Conservation (phyloP, 1,140 invertebrate genomes). For the Scaptomyza graminum region DNA sequence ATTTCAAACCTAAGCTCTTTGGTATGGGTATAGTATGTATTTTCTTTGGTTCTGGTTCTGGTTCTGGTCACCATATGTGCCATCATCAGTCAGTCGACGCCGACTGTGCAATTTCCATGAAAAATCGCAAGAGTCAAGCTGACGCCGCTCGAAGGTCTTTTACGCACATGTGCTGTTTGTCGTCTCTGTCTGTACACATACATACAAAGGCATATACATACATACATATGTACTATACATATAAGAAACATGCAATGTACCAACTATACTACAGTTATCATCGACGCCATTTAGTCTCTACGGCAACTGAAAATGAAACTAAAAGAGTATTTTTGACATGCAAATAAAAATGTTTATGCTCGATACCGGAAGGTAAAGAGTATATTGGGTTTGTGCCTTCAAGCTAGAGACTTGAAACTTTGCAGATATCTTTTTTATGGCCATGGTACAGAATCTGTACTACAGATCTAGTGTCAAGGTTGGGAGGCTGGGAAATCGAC, state of each 20-base stretch:
- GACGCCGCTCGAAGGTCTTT: conserved; percentile 65
- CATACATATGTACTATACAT: conserved; percentile 1
- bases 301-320: background rate
- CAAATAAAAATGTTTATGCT: too few relatives aligned
- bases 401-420: too few relatives aligned
- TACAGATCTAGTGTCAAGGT: too few relatives aligned
- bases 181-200: background rate
- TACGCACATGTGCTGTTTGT: conserved; percentile 38
- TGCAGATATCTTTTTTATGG: too few relatives aligned
- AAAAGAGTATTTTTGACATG: too few relatives aligned
- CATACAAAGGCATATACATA: background rate
- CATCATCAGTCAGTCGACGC: conserved; percentile 23
- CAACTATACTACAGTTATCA: background rate
- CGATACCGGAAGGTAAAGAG: too few relatives aligned
- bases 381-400: too few relatives aligned
- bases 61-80: conserved; percentile 75
- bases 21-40: conserved; percentile 22
- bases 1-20: conserved; percentile 59
- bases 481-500: too few relatives aligned
- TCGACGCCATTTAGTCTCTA: conserved; percentile 24
- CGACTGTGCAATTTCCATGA: conserved; percentile 71
- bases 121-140: conserved; percentile 71
- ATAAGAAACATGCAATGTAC: conserved; percentile 11
- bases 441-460: too few relatives aligned
- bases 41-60: conserved; percentile 58